A percentile compares a stretch with the other conserved stretches of the same genome.
Evolutionary conservation across 2,888 invertebrate species (phyloP).

Genomic region (Drosophila acutilabella): DNA sequence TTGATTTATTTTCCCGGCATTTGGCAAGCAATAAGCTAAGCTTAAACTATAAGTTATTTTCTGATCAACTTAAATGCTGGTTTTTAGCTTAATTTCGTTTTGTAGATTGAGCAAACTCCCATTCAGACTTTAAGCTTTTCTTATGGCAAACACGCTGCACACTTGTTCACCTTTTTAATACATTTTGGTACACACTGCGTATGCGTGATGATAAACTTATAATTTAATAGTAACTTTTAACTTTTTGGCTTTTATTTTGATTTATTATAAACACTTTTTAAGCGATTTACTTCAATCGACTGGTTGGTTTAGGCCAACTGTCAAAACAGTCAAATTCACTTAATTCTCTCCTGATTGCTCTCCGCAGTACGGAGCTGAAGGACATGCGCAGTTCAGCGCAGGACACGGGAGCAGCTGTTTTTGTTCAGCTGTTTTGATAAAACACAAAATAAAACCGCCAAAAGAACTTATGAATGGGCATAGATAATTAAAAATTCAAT

Average conservation of each 20-base stretch:
- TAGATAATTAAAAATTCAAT: too few relatives aligned
- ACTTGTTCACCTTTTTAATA: conserved; percentile 52
- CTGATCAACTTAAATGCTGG: background rate
- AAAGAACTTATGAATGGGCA: too few relatives aligned
- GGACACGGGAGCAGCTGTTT: conserved; percentile 48
- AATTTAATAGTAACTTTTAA: conserved; percentile 21
- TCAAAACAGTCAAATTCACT: conserved; percentile 41
- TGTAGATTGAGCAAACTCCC: background rate
- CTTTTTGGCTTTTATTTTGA: conserved; percentile 8
- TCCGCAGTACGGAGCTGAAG: conserved; percentile 54
- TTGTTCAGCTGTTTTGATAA: conserved; percentile 19
- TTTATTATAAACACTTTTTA: conserved; percentile 16
- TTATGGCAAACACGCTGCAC: conserved; percentile 7
- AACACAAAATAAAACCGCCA: background rate
- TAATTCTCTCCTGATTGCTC: conserved; percentile 5
- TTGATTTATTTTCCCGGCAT: background rate
- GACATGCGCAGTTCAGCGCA: conserved; percentile 63
- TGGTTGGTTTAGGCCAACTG: conserved; percentile 49
- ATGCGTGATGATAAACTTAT: conserved; percentile 1
- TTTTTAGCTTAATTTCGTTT: background rate
- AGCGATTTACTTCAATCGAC: conserved; percentile 33
- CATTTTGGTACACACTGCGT: conserved; percentile 11
- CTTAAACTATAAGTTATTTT: too few relatives aligned
- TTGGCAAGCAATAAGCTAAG: background rate
- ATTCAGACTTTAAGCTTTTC: background rate